phyloP scores from a whole-genome alignment of 2,797 vertebrate genomes.

The Tenualosa ilisha region DNA sequence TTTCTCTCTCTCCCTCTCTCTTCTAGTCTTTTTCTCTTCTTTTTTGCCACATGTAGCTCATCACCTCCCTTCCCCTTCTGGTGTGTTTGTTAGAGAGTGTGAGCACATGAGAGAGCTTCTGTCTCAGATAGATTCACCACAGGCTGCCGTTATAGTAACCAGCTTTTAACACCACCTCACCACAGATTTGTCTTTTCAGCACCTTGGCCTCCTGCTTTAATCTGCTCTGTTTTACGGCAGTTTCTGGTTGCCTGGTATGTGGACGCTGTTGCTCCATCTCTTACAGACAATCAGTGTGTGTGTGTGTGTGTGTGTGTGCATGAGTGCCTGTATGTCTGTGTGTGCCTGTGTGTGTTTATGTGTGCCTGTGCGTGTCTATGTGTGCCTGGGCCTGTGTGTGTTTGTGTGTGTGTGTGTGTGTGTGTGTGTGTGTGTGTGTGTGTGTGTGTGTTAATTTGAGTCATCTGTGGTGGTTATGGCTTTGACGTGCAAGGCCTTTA shows the following conservation, averaged over 20 bases:
- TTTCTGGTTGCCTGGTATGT: background rate
- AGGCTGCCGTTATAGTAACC: background rate
- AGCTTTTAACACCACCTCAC: background rate
- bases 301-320: background rate
- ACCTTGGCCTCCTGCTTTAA: background rate
- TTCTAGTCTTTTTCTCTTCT: background rate
- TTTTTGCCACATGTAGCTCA: background rate
- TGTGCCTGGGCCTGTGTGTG: background rate
- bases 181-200: background rate
- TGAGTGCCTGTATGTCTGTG: background rate
- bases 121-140: background rate
- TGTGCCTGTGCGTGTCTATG: background rate
- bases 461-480: background rate
- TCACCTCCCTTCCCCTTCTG: background rate
- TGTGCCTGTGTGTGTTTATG: background rate
- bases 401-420: constrained; percentile 9
- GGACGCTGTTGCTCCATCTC: background rate
- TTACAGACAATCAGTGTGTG: background rate
- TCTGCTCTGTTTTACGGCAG: background rate
- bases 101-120: background rate
- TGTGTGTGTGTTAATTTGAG: background rate
- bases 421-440: constrained; percentile 12
- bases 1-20: background rate
- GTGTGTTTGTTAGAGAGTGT: background rate
- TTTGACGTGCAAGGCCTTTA: background rate